Evolutionary conservation across 2,113 vertebrate species (phyloP), one percentile per base, ranked within the genome.

Genomic region (Calidris pygmaea): DNA sequence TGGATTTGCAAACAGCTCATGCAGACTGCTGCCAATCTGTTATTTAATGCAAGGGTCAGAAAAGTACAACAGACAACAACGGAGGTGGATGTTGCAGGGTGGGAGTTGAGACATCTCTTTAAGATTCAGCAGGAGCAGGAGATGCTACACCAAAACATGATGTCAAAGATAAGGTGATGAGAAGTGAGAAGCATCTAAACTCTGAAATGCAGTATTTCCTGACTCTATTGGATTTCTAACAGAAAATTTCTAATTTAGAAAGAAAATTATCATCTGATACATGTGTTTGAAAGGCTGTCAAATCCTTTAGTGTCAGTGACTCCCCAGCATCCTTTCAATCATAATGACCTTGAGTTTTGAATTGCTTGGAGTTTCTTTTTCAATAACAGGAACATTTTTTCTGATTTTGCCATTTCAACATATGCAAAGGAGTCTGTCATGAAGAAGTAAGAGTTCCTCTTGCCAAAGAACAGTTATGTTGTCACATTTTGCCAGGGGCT

Each of bases 261-360:
- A 60, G 68, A 75, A 78, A 92, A 82, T 30, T 13, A 12, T 55
- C 4, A 0, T 68, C 6, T 2, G 47, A 78, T 62, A 52, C 10
- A 3, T 11, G 32, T 20, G 48, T 91, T 89, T 85, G 86, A 90
- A 94, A 85, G 32, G 65, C 27, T 85, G 80, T 85, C 89, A 94
- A 89, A 92, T 77, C 84, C 66, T 63, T 87, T 45, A 24, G 56
- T 60, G 84, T 30, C 73, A 66, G 35, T 19, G 72, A 32, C 65
- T 85, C 73, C 87, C 65, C 91, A 75, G 70, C 48, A 89, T 50
- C 56, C 77, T 92, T 87, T 68, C 93, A 94, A 35, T 96, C 93
- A 89, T 14, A 29, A 16, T 32, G 80, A 89, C 93, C 93, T 91
- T 87, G 73, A 56, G 23, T 72, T 95, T 52, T 72, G 43, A 53